A percentile compares a stretch with the other conserved stretches of the same genome.
Evolutionary conservation across 2,888 invertebrate species (phyloP).

Genomic region (Hanleya hanleyi): DNA sequence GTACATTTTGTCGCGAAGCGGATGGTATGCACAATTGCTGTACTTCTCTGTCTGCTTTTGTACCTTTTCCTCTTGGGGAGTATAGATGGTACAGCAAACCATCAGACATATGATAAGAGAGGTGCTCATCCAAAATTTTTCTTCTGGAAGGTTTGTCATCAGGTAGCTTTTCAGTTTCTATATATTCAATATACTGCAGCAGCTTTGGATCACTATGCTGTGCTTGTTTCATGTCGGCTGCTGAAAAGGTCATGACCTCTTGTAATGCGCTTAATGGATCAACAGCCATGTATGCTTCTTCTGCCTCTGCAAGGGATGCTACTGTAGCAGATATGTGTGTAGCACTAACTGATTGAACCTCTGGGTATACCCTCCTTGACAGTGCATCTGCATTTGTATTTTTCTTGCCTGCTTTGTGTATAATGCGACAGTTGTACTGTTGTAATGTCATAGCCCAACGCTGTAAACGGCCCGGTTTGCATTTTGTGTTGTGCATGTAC

Average conservation of each 20-base stretch:
- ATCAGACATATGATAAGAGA: not conserved
- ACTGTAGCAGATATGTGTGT: not conserved
- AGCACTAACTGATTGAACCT: no score
- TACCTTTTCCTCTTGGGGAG: not conserved
- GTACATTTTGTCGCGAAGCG: not conserved
- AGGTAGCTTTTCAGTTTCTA: not conserved
- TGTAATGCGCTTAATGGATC: not conserved
- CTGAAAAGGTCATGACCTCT: not conserved
- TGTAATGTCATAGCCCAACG: conserved; percentile 15
- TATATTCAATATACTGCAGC: not conserved
- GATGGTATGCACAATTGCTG: not conserved
- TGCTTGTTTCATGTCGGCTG: not conserved
- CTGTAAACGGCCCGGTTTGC: conserved; percentile 3
- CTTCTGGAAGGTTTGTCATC: not conserved
- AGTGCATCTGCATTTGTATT: conserved; percentile 26
- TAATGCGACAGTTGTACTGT: conserved; percentile 9
- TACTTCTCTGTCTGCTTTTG: not conserved
- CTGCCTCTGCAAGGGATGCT: not conserved
- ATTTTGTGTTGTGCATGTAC: conserved; percentile 9
- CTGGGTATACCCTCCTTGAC: conserved; percentile 21
- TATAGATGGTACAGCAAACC: not conserved
- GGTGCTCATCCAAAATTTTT: not conserved
- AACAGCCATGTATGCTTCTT: not conserved
- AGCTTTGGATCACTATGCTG: not conserved
- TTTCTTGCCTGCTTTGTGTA: conserved; percentile 7